Evolutionary conservation across 2,113 vertebrate genomes (phyloP).

Genomic region (Cinclus cinclus): DNA sequence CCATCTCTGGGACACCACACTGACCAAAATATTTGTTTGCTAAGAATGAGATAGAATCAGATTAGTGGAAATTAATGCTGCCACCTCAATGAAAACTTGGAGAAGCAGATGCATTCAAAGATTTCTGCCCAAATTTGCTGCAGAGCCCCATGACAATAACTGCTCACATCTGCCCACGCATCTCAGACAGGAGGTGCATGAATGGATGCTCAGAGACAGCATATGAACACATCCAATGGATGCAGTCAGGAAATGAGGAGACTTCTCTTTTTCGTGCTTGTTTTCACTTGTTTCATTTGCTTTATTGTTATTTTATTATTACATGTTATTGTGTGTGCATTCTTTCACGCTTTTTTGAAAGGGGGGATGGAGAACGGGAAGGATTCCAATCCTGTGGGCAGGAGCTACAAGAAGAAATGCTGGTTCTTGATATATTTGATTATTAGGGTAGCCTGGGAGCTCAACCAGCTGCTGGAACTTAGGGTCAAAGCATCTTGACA

Average conservation of each 20-base stretch:
- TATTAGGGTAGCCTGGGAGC: not conserved
- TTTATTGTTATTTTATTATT: conserved; percentile 21
- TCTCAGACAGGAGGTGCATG: not conserved
- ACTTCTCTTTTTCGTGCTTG: conserved; percentile 12
- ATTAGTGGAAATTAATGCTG: conserved; percentile 46
- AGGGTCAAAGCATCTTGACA: not conserved
- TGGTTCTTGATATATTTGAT: not conserved
- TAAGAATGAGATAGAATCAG: conserved; percentile 22
- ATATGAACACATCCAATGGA: conserved; percentile 7
- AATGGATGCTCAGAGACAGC: conserved; percentile 32
- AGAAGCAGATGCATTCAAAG: conserved; percentile 1
- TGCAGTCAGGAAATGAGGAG: conserved; percentile 25
- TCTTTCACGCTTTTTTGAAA: not conserved
- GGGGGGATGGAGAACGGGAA: not conserved
- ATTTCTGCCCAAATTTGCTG: conserved; percentile 13
- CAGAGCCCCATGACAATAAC: conserved; percentile 22
- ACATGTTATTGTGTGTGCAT: not conserved
- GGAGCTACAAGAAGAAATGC: not conserved
- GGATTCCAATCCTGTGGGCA: not conserved
- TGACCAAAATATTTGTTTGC: conserved; percentile 29
- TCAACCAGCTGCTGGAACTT: not conserved
- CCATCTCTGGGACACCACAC: conserved; percentile 13
- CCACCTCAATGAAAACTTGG: conserved; percentile 33
- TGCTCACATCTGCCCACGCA: conserved; percentile 18
- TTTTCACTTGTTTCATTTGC: conserved; percentile 12